Evolutionary conservation across 1,140 invertebrate genomes (phyloP).

Genomic region (Vanessa atalanta): DNA sequence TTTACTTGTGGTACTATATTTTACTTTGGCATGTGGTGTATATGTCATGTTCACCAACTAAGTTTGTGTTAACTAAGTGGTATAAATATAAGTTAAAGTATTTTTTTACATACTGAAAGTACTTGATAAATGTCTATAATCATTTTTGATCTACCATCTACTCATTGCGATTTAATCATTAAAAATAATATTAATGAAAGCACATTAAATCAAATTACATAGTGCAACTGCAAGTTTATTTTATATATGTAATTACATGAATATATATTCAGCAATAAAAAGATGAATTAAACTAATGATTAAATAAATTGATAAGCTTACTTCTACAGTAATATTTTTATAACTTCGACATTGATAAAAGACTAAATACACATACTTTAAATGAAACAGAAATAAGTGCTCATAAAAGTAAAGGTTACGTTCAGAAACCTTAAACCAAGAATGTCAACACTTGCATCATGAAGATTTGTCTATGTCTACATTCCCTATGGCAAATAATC

Average conservation of each 20-base stretch:
- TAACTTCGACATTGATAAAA: background rate
- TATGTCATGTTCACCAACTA: too few relatives aligned
- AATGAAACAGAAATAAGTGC: constrained; percentile 36
- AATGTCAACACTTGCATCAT: background rate
- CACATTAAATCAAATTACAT: background rate
- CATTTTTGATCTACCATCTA: constrained; percentile 4
- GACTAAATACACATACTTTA: background rate
- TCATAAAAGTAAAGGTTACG: constrained; percentile 67
- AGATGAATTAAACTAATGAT: background rate
- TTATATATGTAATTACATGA: constrained; percentile 1
- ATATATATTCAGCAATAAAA: background rate
- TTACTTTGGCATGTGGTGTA: too few relatives aligned
- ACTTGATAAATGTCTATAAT: background rate
- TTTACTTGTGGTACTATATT: too few relatives aligned
- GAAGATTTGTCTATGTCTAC: background rate
- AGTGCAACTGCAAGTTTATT: background rate
- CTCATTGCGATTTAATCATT: background rate
- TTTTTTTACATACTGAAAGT: too few relatives aligned
- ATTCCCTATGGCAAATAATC: constrained; percentile 22
- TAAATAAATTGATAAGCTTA: background rate
- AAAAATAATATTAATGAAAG: background rate
- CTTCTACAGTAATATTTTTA: constrained; percentile 1
- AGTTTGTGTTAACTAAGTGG: too few relatives aligned
- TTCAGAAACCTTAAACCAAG: constrained; percentile 71
- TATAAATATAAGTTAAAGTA: too few relatives aligned